Conservation (phyloP, 2,888 invertebrate genomes). For the Augochlorella aurata region DNA sequence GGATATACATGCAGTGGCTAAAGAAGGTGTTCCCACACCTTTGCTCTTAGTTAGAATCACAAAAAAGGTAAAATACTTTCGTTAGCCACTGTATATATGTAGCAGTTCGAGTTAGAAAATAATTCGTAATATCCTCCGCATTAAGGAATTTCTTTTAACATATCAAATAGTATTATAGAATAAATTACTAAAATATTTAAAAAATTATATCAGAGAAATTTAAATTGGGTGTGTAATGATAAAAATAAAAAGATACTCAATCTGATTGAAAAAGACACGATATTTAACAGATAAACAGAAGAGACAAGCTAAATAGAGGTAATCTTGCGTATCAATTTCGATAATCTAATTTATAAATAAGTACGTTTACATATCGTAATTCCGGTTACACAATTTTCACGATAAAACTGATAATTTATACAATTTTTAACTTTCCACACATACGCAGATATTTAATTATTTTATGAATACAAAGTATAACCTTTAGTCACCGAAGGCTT, state of each 20-base stretch:
- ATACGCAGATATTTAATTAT: neutral
- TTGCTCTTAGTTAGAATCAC: too few relatives aligned
- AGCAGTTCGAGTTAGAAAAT: neutral
- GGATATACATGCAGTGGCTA: neutral
- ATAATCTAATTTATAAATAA: conserved; percentile 12
- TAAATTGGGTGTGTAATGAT: neutral
- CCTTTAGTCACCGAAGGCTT: neutral
- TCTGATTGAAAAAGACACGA: neutral
- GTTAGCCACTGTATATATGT: too few relatives aligned
- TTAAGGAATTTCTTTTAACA: neutral
- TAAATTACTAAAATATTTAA: neutral
- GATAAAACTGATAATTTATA: conserved; percentile 1
- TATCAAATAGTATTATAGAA: neutral
- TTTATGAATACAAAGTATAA: neutral
- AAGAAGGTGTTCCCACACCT: too few relatives aligned
- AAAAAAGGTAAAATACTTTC: neutral
- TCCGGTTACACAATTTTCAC: neutral
- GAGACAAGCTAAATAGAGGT: neutral
- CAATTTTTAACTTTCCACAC: neutral
- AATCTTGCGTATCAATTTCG: neutral
- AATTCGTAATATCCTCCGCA: neutral
- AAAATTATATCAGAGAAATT: neutral
- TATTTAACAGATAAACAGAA: conserved; percentile 3
- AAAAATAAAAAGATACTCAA: neutral
- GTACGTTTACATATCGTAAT: neutral